Evolutionary conservation across 1,140 invertebrate genomes (phyloP), one percentile per base, ranked within the genome.

Genomic region (Hyposmocoma kahamanoa): DNA sequence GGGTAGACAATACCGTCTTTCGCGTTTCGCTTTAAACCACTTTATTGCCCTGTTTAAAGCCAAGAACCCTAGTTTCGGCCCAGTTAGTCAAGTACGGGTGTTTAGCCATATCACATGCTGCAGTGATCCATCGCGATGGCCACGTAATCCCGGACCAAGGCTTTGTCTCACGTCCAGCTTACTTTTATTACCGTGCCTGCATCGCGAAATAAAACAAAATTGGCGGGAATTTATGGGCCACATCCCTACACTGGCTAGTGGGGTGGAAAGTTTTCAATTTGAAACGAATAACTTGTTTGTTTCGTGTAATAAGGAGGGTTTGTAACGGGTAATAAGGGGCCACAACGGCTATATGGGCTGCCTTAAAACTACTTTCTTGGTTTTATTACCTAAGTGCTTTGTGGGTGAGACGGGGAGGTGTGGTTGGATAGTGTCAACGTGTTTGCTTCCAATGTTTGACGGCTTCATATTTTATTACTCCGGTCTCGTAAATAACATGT

Each of bases 131-230:
- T 77, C 73, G 62, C 72, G 67, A 77, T 72, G 75, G 73, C 68
- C 64, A 62, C 59, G 73, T 84, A 83, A 84, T 84, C 81, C 81
- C 59, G 51, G 50, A 67, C 57, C 59, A 70, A 74, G 79, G 81
- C 76, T 76, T 68, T 81, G 77, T 81, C 77, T 76, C 81, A 84
- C 81, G 79, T 83, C 72, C 73, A 78, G 77, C 77, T 84, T 83
- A 84, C 81, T 84, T 84, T 83, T 84, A 84, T 84, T 83, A 83
- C 81, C 78, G 71, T 72, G 72, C 77, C 78, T 79, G 80, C 69
- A 84, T 82, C 79, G 77, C 62, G 77, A 79, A 84, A 83, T 84
- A 83, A 84, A 84, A 81, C 81, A 83, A 84, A 83, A 84, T 84
- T 84, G 81, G 75, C 77, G 68, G 73, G 77, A 84, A 84, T 84